Evolutionary conservation across 1,140 invertebrate species (phyloP), one percentile per base, ranked within the genome.

Genomic region (Copidosoma floridanum): DNA sequence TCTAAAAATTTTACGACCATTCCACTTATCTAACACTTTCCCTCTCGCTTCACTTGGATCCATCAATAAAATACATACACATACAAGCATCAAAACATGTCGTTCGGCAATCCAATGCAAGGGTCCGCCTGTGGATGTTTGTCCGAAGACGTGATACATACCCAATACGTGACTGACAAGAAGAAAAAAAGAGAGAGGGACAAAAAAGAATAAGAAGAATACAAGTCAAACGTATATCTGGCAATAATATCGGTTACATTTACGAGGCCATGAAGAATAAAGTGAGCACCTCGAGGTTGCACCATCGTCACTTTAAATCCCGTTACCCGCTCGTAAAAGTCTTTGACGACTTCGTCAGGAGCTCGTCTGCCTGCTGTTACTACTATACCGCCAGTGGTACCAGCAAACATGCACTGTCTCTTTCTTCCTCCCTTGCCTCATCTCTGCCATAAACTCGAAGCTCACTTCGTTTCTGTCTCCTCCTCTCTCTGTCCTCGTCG

Each of bases 271-370:
- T 78, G 73, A 81, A 78, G 73, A 72, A 77, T 81, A 79, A 78
- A 77, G 75, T 77, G 76, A 79, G 74, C 73, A 81, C 74, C 76
- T 78, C 77, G 78, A 79, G 77, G 79, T 80, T 78, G 75, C 78
- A 78, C 79, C 78, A 79, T 81, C 77, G 77, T 78, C 78, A 76
- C 78, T 81, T 81, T 81, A 79, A 81, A 81, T 81, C 78, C 77
- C 77, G 77, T 81, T 78, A 78, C 74, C 70, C 68, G 77, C 76
- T 81, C 78, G 76, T 81, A 79, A 81, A 79, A 81, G 77, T 75
- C 76, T 78, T 79, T 81, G 77, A 81, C 78, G 78, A 79, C 77
- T 78, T 77, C 59, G 72, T 73, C 69, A 70, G 52, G 32, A 72
- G 69, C 68, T n/a, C n/a, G n/a, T n/a, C n/a, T n/a, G n/a, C n/a